Percentiles rank a stretch among this genome's conserved stretches.
Conservation (phyloP, 2,113 vertebrate species). For the Stictonetta naevosa region DNA sequence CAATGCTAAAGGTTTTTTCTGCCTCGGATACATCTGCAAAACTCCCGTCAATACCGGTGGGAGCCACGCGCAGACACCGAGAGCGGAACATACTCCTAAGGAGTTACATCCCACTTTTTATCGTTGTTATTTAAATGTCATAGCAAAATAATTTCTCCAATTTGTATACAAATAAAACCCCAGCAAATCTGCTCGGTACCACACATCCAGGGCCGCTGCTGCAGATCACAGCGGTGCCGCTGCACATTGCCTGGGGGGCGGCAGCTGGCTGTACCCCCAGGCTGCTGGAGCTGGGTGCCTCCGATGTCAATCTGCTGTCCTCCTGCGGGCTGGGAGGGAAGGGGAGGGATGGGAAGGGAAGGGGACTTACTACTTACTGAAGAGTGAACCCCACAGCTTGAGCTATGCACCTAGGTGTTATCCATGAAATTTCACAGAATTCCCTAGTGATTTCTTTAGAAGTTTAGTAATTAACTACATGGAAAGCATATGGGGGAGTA, state of each 20-base stretch:
- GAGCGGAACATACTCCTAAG: background rate
- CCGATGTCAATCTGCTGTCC: background rate
- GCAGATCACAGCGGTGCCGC: background rate
- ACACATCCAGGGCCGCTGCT: background rate
- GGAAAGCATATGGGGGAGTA: background rate
- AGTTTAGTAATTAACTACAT: background rate
- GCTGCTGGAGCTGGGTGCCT: slow-evolving; percentile 14
- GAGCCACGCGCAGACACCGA: background rate
- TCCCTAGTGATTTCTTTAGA: background rate
- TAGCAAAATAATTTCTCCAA: slow-evolving; percentile 26
- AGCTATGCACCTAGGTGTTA: fast-evolving
- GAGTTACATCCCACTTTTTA: slow-evolving; percentile 8
- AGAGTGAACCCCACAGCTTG: fast-evolving
- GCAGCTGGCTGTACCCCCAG: slow-evolving; percentile 67
- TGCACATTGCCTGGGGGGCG: slow-evolving; percentile 58
- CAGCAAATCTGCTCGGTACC: background rate
- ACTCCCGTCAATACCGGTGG: background rate
- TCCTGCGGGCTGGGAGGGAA: background rate
- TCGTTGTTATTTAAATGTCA: slow-evolving; percentile 65
- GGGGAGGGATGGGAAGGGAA: background rate
- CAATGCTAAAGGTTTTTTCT: slow-evolving; percentile 57
- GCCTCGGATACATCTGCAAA: slow-evolving; percentile 20
- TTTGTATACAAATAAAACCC: background rate
- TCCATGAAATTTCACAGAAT: background rate
- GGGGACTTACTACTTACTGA: fast-evolving